These are phyloP conservation scores for Heliothis virescens DNA, from an alignment of 1,140 invertebrate species.

Conservation along the genomic window DNA sequence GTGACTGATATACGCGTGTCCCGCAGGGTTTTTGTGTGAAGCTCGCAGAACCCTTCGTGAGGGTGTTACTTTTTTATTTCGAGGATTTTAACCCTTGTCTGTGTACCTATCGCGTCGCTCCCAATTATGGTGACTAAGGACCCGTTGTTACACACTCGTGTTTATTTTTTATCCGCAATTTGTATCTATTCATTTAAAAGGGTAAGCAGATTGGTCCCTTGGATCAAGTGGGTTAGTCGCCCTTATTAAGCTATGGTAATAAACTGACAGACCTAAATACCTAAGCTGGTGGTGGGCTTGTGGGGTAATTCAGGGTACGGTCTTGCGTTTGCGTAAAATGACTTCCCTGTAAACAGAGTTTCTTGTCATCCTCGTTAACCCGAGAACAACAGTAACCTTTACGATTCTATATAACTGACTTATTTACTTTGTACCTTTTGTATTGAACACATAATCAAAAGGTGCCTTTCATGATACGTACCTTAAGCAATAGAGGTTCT, in stretches of 20 bases:
- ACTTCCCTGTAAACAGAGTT: background rate
- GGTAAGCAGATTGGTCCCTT: background rate
- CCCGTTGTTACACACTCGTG: background rate
- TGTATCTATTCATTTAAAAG: conserved; percentile 21
- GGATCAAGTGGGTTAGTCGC: background rate
- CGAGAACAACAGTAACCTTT: background rate
- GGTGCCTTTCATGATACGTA: no score
- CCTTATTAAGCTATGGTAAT: background rate
- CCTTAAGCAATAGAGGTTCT: no score
- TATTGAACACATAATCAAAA: no score
- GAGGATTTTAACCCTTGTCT: conserved; percentile 32
- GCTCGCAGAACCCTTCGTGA: background rate
- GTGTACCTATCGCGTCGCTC: conserved; percentile 1
- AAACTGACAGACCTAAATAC: background rate
- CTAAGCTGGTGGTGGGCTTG: background rate
- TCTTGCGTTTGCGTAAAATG: background rate
- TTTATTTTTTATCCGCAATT: conserved; percentile 20
- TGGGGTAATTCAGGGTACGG: background rate
- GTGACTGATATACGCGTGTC: conserved; percentile 14
- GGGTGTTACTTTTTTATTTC: conserved; percentile 16
- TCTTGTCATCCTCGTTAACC: background rate
- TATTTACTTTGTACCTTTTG: no score
- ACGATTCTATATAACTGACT: no score
- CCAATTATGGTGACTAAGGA: conserved; percentile 18
- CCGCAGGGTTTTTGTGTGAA: conserved; percentile 4